A percentile compares a stretch with the other conserved stretches of the same genome.
phyloP scores from a whole-genome alignment of 2,888 invertebrate species.

The Ophioninae sp. region DNA sequence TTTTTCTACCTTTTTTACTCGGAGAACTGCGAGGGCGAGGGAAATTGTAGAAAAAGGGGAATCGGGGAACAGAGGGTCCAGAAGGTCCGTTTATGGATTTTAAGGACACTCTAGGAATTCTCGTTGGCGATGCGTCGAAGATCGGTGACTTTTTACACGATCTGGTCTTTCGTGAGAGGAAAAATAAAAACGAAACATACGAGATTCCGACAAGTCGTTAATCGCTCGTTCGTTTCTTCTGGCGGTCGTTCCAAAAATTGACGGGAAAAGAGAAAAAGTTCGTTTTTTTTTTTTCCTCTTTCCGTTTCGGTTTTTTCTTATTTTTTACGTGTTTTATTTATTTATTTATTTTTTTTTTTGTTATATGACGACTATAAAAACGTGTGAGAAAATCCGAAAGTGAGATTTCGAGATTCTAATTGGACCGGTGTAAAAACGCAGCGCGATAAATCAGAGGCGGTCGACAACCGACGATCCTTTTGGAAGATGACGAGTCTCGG shows the following conservation, averaged over 20 bases:
- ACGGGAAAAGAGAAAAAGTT: not conserved
- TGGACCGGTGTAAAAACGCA: not conserved
- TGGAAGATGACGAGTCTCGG: too few relatives aligned
- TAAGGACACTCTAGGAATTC: slow-evolving; percentile 45
- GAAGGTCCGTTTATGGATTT: slow-evolving; percentile 32
- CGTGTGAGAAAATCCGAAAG: not conserved
- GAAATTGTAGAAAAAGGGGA: too few relatives aligned
- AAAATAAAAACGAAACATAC: slow-evolving; percentile 7
- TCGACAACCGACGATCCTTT: too few relatives aligned
- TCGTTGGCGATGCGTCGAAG: slow-evolving; percentile 39
- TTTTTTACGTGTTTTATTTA: not conserved
- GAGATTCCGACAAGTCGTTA: slow-evolving; percentile 43
- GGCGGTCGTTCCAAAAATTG: not conserved
- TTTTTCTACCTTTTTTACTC: not conserved
- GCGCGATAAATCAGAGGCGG: not conserved
- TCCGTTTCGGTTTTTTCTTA: not conserved
- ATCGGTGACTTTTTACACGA: slow-evolving; percentile 26
- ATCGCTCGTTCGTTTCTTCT: slow-evolving; percentile 1
- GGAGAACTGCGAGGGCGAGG: too few relatives aligned
- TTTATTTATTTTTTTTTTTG: not conserved
- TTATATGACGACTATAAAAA: slow-evolving; percentile 6
- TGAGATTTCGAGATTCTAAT: not conserved
- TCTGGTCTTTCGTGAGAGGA: not conserved
- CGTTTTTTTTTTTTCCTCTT: slow-evolving; percentile 1
- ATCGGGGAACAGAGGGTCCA: not conserved